Conservation (phyloP, 37 sponge, comb jelly and placozoan genomes). For the Chondrosia reniformis region DNA sequence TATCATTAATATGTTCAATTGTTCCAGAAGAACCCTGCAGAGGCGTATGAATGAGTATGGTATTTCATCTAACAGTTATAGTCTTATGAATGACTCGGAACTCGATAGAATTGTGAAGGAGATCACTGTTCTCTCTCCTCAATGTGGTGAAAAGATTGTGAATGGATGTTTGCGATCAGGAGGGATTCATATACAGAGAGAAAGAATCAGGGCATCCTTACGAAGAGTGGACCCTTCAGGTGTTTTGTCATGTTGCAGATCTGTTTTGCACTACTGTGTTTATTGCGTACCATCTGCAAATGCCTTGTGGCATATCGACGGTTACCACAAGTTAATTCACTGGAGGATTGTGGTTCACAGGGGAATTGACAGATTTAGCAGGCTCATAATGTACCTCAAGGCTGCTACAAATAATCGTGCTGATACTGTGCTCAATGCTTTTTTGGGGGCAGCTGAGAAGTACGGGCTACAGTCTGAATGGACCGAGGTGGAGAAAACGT, state of each 20-base stretch:
- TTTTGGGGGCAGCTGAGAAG: constrained; percentile 29
- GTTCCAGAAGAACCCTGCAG: constrained; percentile 36
- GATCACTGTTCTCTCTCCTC: neutral
- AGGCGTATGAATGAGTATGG: constrained; percentile 26
- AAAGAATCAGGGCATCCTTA: constrained; percentile 41
- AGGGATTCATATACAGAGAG: constrained; percentile 27
- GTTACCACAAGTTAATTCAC: constrained; percentile 45
- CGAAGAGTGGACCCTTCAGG: constrained; percentile 51
- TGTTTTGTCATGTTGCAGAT: neutral
- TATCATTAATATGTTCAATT: constrained; percentile 31
- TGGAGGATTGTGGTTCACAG: constrained; percentile 60
- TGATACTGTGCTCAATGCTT: constrained; percentile 38
- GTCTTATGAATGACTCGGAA: neutral
- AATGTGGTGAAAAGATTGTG: constrained; percentile 32
- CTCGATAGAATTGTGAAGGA: neutral
- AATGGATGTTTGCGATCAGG: constrained; percentile 5
- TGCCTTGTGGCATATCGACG: constrained; percentile 59
- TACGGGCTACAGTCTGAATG: constrained; percentile 55
- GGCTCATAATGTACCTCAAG: constrained; percentile 25
- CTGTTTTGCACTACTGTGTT: constrained; percentile 12
- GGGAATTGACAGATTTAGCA: constrained; percentile 51
- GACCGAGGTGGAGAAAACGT: constrained; percentile 73
- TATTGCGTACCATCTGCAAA: constrained; percentile 42
- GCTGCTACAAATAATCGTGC: constrained; percentile 51
- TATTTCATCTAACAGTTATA: neutral